These are phyloP conservation scores for Hemistola chrysoprasaria DNA, from an alignment of 2,888 invertebrate species.

Conservation along the genomic window DNA sequence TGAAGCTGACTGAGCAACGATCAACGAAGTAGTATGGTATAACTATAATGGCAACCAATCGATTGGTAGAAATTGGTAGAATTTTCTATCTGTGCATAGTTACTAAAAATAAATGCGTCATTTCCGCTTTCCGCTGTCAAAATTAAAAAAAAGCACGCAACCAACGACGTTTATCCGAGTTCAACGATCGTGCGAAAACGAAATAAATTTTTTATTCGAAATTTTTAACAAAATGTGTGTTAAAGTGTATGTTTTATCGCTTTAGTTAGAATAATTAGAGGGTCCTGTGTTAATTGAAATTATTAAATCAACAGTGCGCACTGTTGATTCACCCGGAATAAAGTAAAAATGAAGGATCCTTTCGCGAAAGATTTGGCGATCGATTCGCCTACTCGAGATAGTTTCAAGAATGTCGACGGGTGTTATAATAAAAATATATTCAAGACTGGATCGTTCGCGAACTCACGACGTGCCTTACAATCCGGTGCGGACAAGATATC, in stretches of 20 bases:
- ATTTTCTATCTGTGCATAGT: too few relatives aligned
- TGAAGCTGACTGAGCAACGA: too few relatives aligned
- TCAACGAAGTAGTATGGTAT: too few relatives aligned
- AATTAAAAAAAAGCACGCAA: conserved; percentile 37
- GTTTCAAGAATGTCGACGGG: conserved; percentile 67
- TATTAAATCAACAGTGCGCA: not conserved
- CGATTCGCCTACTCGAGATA: conserved; percentile 70
- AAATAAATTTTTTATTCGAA: conserved; percentile 42
- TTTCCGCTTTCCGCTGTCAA: conserved; percentile 23
- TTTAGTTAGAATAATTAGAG: conserved; percentile 10
- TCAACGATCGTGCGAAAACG: conserved; percentile 45
- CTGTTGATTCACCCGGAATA: not conserved
- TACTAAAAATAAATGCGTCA: not conserved
- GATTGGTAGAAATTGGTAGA: too few relatives aligned
- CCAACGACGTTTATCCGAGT: conserved; percentile 8
- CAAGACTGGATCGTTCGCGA: conserved; percentile 78
- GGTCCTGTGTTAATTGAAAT: conserved; percentile 5
- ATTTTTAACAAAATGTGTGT: conserved; percentile 40
- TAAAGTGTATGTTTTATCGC: conserved; percentile 31
- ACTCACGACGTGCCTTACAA: conserved; percentile 84
- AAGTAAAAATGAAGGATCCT: conserved; percentile 67
- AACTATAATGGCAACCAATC: too few relatives aligned
- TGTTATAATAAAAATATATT: conserved; percentile 70
- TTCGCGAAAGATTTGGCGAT: conserved; percentile 66
- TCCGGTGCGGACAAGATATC: conserved; percentile 86